Base-by-base conservation (phyloP, 1,140 invertebrate genomes). In the Aphaenogaster rudis region DNA sequence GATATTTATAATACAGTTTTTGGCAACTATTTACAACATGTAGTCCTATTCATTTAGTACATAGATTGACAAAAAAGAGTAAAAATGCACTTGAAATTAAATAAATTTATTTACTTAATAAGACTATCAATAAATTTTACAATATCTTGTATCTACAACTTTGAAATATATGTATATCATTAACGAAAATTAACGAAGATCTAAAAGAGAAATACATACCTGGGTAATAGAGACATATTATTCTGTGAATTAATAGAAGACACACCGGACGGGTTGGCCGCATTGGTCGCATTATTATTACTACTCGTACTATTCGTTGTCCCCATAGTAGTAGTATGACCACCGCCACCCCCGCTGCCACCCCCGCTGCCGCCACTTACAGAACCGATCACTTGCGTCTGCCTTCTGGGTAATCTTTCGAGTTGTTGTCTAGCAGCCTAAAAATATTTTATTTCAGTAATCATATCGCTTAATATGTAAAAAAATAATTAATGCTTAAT, bases 381-480 rank as follows among this genome's bases (percentile, higher is more conserved):
- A 92, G 95, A 94, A 77, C 95, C 94, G 82, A 96, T 94, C 17
- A 93, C 94, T 92, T 96, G 96, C 63, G 96, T 96, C 89, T 97
- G 97, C 85, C 98, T 96, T 92, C 98, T 97, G 87, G 98, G 98
- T 94, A 98, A 96, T 88, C 98, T 96, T 95, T 99, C 98, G 92
- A 98, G 95, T 95, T 98, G 97, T 96, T 98, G 98, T 90, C 98
- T 96, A 52, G 97, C 97, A 91, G 97, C 97, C 97, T 97, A 95
- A n/a, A 90, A 17, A 57, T 45, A 72, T 71, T 80, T 77, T 9
- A 42, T 45, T 71, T 67, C 33, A 72, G 5, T 82, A 48, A 42
- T 9, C 61, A 48, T 54, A 54, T 48, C 57, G 17, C 8, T 42
- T 45, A 67, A 28, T 48, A 57, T n/a, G 11, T 76, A 42, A 74